Conservation (phyloP, 2,113 vertebrate species). For the Calyptomena viridis region DNA sequence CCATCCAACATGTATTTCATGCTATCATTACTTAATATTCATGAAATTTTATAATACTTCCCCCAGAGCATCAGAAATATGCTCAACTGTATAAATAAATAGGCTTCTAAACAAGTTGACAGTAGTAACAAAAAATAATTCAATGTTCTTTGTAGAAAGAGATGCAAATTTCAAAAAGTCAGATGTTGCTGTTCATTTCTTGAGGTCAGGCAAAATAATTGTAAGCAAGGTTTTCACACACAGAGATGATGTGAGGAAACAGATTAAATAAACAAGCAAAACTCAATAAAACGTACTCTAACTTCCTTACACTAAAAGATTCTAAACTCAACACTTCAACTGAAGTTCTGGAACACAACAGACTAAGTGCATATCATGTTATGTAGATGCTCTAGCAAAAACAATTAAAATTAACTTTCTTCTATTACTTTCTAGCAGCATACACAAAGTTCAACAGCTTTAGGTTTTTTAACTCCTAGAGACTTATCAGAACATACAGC, state of each 20-base stretch:
- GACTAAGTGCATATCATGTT: background rate
- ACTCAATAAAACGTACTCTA: background rate
- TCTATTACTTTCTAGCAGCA: background rate
- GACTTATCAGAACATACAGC: background rate
- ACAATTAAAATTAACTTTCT: background rate
- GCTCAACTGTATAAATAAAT: background rate
- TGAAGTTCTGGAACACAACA: background rate
- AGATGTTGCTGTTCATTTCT: background rate
- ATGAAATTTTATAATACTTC: background rate
- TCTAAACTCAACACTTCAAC: background rate
- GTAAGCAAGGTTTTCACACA: background rate
- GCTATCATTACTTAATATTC: background rate
- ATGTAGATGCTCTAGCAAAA: background rate
- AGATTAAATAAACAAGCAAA: background rate
- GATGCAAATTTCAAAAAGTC: background rate
- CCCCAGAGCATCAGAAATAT: background rate
- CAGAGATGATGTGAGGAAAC: background rate
- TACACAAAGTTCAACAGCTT: background rate
- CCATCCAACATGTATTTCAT: background rate
- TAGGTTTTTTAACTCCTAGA: background rate
- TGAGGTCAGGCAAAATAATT: background rate
- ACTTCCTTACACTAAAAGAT: background rate
- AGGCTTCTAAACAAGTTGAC: background rate
- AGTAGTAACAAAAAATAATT: background rate
- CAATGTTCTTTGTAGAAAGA: background rate